Evolutionary conservation across 2,113 vertebrate species (phyloP), one percentile per base, ranked within the genome.

Genomic region (Casuarius casuarius): DNA sequence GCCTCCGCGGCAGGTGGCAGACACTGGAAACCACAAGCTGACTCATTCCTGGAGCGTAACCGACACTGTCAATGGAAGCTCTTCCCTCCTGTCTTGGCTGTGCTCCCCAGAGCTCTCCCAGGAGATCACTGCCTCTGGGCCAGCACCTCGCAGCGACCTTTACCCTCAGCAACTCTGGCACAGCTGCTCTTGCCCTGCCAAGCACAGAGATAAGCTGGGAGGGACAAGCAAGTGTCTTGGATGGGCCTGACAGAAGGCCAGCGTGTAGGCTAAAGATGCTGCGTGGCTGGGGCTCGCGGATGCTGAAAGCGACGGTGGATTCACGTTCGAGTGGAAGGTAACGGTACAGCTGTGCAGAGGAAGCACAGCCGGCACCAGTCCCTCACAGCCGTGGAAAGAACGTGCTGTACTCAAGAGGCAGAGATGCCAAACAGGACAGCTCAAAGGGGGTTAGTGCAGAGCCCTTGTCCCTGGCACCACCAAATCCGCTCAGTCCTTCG

Each of bases 201-300:
- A 15, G 3, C 0, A 7, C 67, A 61, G 42, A 22, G 68, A 25
- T 3, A 3, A 19, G 66, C 51, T 46, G 61, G 4, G 14, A 73
- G 25, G 52, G 12, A 51, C 0, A 0, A 40, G 75, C 23, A 19
- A 31, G 76, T 0, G 0, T 10, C 51, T 35, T 0, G 1, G 48
- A 28, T 11, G 40, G 70, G 54, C 13, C 23, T 21, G 65, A 72
- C 7, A 0, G 0, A 49, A 59, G 40, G 58, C 16, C 29, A 38
- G 1, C 0, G 61, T 1, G 7, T 18, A 38, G 35, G 71, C n/a
- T 81, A 48, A 28, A 31, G 84, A 26, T 4, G 63, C 67, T 65
- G 71, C 48, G 28, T 6, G 35, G n/a, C 49, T 66, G 40, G 40
- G 88, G 26, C 8, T 13, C 14, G 68, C 5, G 42, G 48, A 35